phyloP scores from a whole-genome alignment of 2,113 vertebrate genomes.

The Miniopterus natalensis region DNA sequence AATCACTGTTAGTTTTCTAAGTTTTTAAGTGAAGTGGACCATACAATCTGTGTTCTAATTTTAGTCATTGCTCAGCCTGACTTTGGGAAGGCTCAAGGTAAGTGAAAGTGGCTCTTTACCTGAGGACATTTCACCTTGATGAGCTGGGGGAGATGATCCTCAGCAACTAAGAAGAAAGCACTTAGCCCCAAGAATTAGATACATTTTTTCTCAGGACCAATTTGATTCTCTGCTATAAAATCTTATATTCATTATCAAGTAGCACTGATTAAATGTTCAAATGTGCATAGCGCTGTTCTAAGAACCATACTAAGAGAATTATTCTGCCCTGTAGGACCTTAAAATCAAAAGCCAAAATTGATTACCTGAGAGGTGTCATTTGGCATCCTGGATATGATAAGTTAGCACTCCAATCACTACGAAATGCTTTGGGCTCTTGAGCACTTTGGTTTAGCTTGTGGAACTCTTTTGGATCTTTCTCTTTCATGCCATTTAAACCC shows the following conservation, averaged over 20 bases:
- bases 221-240: conserved; percentile 53
- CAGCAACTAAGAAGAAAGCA: conserved; percentile 6
- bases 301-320: conserved; percentile 28
- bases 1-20: not conserved
- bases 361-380: not conserved
- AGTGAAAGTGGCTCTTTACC: conserved; percentile 27
- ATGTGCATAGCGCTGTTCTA: not conserved
- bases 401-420: not conserved
- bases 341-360: conserved; percentile 60
- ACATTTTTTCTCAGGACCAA: conserved; percentile 58
- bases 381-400: not conserved
- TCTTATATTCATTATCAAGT: conserved; percentile 46
- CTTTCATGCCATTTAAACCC: not conserved
- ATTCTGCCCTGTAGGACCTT: conserved; percentile 60
- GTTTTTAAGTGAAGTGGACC: conserved; percentile 36
- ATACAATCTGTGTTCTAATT: conserved; percentile 36
- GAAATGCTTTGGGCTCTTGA: not conserved
- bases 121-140: not conserved
- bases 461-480: not conserved
- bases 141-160: not conserved
- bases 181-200: not conserved
- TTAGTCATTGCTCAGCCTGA: not conserved
- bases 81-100: conserved; percentile 55
- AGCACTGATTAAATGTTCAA: conserved; percentile 57
- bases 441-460: accelerated